Percentiles rank a stretch among this genome's conserved stretches.
These are phyloP conservation scores for Noctilio leporinus DNA, from an alignment of 2,113 vertebrate genomes.

Conservation along the genomic window DNA sequence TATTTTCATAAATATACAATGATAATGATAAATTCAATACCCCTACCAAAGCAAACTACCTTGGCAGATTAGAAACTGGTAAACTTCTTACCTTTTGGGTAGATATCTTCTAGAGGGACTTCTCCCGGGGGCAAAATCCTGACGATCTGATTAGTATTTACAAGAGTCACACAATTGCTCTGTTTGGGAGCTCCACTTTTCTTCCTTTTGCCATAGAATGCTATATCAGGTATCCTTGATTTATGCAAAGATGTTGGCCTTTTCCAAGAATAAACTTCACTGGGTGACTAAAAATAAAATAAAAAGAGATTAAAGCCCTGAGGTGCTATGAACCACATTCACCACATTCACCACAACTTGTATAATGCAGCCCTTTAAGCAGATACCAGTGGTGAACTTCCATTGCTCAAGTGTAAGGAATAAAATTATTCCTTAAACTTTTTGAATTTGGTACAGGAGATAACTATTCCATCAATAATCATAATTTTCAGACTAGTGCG, in stretches of 20 bases:
- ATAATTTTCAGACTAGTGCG: neutral
- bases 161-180: constrained; percentile 86
- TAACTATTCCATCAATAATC: neutral
- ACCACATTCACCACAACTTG: neutral
- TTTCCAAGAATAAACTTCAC: constrained; percentile 92
- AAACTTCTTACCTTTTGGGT: constrained; percentile 88
- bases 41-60: neutral
- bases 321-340: neutral
- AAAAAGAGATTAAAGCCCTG: neutral
- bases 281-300: constrained; percentile 85
- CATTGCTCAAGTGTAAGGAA: neutral
- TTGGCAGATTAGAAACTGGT: neutral
- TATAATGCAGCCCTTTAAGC: neutral
- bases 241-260: constrained; percentile 80
- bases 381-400: neutral
- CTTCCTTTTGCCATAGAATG: constrained; percentile 80
- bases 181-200: constrained; percentile 79
- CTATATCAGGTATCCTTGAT: constrained; percentile 71
- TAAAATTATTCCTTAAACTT: constrained; percentile 4
- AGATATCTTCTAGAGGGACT: constrained; percentile 92
- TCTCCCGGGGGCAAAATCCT: constrained; percentile 87
- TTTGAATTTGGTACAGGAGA: neutral
- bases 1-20: neutral
- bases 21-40: neutral
- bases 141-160: constrained; percentile 89